Base-by-base conservation (phyloP, 2,888 invertebrate genomes). In the Odontothrips loti region DNA sequence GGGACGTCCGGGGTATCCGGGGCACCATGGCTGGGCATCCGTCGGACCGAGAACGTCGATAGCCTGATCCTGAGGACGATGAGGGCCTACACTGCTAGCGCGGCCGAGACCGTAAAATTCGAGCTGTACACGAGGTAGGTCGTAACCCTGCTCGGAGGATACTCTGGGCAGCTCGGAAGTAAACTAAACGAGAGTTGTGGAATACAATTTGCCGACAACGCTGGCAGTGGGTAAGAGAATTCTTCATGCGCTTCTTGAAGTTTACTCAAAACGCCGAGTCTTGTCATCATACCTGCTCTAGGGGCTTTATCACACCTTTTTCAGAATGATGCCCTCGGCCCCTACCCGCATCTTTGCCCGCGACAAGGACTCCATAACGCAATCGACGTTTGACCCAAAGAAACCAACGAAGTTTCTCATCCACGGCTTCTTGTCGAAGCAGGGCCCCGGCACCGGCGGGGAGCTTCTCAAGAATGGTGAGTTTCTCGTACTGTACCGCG, bases 381-480 rank as follows among this genome's bases (percentile, higher is more conserved):
- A 85, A 63, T 90, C 91, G 0, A 86, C 85, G 75, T 90, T 90
- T 83, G 87, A 90, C 83, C 84, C 85, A 0, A 86, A 85, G 2
- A 88, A 88, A 82, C 87, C 88, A 0, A 84, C 90, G 47, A 91
- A 90, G 84, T 86, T 91, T 79, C 85, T 91, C 27, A 88, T 91
- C 27, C 91, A 91, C 83, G 91, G 91, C 0, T 91, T 88, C 84
- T 27, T 23, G 27, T 75, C 68, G 68, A 23, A 75, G 27, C 68
- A 75, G 27, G 68, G 68, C 1, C 68, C 68, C 68, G 12, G 23
- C 68, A 23, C 27, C 68, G 68, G 68, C 23, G 68, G 68, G 9
- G 68, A 75, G 11, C 6, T 11, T 9, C 23, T 75, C 68, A 75
- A 75, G 27, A 75, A 75, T 12, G 68, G 68, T 75, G 12, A 75